Conservation (phyloP, 2,113 vertebrate species). For the Toxostoma redivivum region DNA sequence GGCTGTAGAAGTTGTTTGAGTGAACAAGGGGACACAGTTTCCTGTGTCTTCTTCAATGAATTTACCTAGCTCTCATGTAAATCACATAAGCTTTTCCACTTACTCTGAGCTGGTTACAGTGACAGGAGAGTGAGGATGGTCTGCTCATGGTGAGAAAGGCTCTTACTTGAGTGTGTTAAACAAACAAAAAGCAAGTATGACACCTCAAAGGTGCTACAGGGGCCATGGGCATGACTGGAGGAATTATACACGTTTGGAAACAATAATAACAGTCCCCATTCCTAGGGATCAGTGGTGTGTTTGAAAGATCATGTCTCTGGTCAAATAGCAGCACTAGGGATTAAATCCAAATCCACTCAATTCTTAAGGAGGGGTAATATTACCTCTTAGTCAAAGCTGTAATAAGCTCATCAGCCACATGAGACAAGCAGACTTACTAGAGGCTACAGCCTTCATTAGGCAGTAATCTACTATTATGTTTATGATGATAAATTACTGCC, state of each 20-base stretch:
- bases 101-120: background rate
- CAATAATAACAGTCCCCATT: background rate
- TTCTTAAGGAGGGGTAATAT: slow-evolving; percentile 39
- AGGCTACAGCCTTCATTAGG: background rate
- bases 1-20: background rate
- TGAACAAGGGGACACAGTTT: background rate
- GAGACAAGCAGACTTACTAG: background rate
- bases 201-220: background rate
- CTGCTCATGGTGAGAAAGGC: background rate
- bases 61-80: background rate
- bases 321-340: background rate
- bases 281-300: background rate
- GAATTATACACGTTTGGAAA: background rate
- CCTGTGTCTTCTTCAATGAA: background rate
- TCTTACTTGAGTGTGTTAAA: background rate
- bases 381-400: slow-evolving; percentile 35
- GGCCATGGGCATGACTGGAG: background rate
- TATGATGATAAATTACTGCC: background rate
- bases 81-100: background rate
- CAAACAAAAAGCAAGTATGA: background rate
- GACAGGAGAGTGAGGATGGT: background rate
- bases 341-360: slow-evolving; percentile 29
- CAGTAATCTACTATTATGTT: background rate
- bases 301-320: background rate
- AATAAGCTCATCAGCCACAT: slow-evolving; percentile 31